phyloP scores from a whole-genome alignment of 1,140 invertebrate genomes.

The Chymomyza costata region DNA sequence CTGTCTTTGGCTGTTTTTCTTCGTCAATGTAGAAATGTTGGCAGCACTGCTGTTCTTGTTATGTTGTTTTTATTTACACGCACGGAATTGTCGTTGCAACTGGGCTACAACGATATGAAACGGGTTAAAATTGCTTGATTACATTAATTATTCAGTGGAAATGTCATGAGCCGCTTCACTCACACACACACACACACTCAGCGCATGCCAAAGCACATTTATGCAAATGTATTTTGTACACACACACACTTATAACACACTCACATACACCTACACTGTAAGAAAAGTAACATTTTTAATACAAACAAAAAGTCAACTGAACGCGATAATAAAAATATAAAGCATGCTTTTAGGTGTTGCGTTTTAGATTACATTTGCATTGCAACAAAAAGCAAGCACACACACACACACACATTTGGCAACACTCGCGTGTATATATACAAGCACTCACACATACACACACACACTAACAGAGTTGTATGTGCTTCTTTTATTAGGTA shows the following conservation, averaged over 20 bases:
- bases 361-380: conserved; percentile 52
- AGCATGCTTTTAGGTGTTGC: conserved; percentile 68
- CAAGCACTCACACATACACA: conserved; percentile 8
- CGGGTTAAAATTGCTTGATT: conserved; percentile 61
- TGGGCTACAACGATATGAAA: conserved; percentile 30
- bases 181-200: neutral
- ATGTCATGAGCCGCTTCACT: neutral
- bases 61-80: too few relatives aligned
- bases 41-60: too few relatives aligned
- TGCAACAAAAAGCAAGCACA: neutral
- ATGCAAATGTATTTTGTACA: conserved; percentile 33
- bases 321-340: conserved; percentile 53
- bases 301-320: conserved; percentile 5
- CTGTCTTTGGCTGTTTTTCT: too few relatives aligned
- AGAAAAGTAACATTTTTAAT: conserved; percentile 13
- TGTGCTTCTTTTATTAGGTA: too few relatives aligned
- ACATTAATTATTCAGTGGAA: conserved; percentile 70
- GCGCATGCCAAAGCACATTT: conserved; percentile 59
- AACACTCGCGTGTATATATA: conserved; percentile 9
- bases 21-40: too few relatives aligned
- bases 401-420: conserved; percentile 14
- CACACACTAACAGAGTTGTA: conserved; percentile 19
- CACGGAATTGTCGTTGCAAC: too few relatives aligned
- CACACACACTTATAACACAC: too few relatives aligned
- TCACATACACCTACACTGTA: too few relatives aligned